Percentiles rank a stretch among this genome's conserved stretches.
phyloP scores from a whole-genome alignment of 2,888 invertebrate genomes.

The Schrankia costaestrigalis region DNA sequence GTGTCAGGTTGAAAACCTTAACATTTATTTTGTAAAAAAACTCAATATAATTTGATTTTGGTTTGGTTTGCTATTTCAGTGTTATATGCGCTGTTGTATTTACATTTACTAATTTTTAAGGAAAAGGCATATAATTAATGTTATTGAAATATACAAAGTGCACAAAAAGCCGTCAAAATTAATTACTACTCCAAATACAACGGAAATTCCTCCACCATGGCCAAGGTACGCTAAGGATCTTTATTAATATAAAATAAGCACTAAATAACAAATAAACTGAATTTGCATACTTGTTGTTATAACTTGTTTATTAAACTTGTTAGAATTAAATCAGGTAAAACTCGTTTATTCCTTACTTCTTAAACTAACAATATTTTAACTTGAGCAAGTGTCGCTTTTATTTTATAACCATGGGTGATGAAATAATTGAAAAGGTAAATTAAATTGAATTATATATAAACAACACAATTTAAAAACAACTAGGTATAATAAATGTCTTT shows the following conservation, averaged over 20 bases:
- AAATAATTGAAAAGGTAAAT: conserved; percentile 37
- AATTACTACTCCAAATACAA: conserved; percentile 85
- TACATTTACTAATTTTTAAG: no score
- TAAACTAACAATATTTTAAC: background rate
- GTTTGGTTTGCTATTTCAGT: no score
- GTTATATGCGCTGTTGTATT: conserved; percentile 5
- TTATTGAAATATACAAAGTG: no score
- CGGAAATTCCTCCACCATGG: conserved; percentile 84
- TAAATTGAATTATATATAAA: background rate
- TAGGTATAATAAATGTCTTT: no score
- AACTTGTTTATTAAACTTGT: background rate
- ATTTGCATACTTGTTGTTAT: conserved; percentile 9
- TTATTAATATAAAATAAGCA: no score
- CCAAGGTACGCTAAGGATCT: conserved; percentile 78
- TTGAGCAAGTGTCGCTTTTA: conserved; percentile 1
- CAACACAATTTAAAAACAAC: no score
- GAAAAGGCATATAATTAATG: no score
- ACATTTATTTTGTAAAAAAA: no score
- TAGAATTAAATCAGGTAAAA: background rate
- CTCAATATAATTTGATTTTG: no score
- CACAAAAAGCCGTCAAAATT: conserved; percentile 77
- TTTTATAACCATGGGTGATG: conserved; percentile 39
- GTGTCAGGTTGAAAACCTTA: no score
- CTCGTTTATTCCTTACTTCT: no score
- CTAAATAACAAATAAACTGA: no score